Base-by-base conservation (phyloP, 2,797 vertebrate genomes). In the Euthynnus affinis region DNA sequence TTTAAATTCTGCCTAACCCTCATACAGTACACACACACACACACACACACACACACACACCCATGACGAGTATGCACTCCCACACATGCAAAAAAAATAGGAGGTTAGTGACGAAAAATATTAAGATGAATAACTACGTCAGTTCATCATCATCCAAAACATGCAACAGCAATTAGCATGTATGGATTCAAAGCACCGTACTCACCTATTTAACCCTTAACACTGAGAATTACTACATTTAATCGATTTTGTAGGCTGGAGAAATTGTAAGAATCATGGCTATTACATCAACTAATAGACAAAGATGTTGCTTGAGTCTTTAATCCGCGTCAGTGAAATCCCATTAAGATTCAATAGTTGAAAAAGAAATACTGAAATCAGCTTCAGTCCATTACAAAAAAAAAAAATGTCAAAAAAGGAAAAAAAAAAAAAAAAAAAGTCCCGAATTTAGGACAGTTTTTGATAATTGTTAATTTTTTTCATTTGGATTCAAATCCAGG, bases 301-400 rank as follows among this genome's bases (percentile, higher is more conserved):
- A 92, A 83, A 89, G 84, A 92, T 73, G 91, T 71, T 42, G 87
- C 81, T 92, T 72, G 86, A 90, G 92, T 93, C 92, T 89, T 91
- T 90, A 91, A 93, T 95, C 93, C 93, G 78, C 66, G 83, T 88
- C 78, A 89, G 91, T 88, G 73, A 93, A 94, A 95, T 94, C 92
- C 93, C 91, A 89, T 92, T 93, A 90, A 87, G 91, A 91, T 88
- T 94, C 80, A 92, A 87, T 84, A 87, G 89, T 81, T 66, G 87
- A 84, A 92, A 92, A 88, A 85, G 62, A 82, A 90, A 91, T 89
- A 91, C 60, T 88, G 72, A 91, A 90, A 91, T 93, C 86, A 85
- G 92, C 87, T 87, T 92, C 83, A 90, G 93, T 94, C 93, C 93
- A 42, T 90, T 91, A 83, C 71, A 87, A 92, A 87, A 89, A 74